phyloP scores from a whole-genome alignment of 92 coral and sea anemone species.

The Palythoa caribaeorum region DNA sequence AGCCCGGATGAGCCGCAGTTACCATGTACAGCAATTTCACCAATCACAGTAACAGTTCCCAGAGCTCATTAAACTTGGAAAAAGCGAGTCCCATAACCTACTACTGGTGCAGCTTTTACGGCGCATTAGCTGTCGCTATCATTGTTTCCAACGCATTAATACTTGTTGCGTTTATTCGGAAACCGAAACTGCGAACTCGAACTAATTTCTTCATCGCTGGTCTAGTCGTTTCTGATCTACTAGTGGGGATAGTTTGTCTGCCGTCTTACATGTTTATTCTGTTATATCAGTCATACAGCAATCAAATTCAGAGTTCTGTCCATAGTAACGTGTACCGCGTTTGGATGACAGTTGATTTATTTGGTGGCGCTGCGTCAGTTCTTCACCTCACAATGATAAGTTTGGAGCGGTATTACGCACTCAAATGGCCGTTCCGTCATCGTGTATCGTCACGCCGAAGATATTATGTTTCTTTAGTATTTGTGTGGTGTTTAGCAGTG shows the following conservation, averaged over 20 bases:
- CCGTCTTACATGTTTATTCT: constrained; percentile 66
- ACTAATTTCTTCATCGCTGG: constrained; percentile 60
- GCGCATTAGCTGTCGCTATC: constrained; percentile 55
- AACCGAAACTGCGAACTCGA: constrained; percentile 67
- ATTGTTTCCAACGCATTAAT: constrained; percentile 53
- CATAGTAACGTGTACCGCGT: constrained; percentile 54
- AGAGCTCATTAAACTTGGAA: not conserved
- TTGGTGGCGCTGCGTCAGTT: constrained; percentile 71
- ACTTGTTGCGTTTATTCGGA: constrained; percentile 51
- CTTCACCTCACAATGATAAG: constrained; percentile 67
- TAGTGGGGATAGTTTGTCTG: constrained; percentile 60
- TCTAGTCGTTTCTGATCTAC: constrained; percentile 63
- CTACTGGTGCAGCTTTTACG: constrained; percentile 49
- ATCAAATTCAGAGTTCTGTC: constrained; percentile 39
- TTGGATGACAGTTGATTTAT: constrained; percentile 67
- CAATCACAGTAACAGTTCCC: constrained; percentile 16
- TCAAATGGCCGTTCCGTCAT: constrained; percentile 72
- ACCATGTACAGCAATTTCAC: constrained; percentile 27
- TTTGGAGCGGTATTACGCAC: constrained; percentile 65
- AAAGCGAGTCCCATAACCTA: not conserved
- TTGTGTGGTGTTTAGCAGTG: constrained; percentile 60
- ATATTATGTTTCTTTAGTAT: constrained; percentile 45
- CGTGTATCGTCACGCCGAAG: constrained; percentile 59
- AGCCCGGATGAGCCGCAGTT: not conserved
- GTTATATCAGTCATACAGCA: constrained; percentile 44